Conservation (phyloP, 2,888 invertebrate species). For the Dione juno region DNA sequence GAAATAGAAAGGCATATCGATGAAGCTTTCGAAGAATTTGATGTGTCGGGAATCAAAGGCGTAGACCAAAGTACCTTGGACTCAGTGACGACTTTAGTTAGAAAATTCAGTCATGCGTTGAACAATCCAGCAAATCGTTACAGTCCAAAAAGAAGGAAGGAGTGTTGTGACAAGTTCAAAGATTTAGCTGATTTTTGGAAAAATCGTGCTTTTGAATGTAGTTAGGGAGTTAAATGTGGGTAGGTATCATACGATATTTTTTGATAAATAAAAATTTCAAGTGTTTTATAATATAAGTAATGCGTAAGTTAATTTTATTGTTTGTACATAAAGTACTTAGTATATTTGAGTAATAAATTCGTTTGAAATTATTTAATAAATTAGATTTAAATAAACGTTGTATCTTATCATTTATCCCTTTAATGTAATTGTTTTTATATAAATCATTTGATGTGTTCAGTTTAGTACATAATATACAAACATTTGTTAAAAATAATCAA, state of each 20-base stretch:
- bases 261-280: constrained; percentile 3
- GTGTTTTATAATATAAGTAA: neutral
- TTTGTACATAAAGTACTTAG: constrained; percentile 1
- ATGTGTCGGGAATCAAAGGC: constrained; percentile 53
- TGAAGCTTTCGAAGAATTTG: constrained; percentile 68
- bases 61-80: constrained; percentile 56
- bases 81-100: constrained; percentile 71
- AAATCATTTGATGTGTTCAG: neutral
- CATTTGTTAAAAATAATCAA: too few species aligned
- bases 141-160: constrained; percentile 60
- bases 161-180: constrained; percentile 66
- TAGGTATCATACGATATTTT: constrained; percentile 31
- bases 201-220: constrained; percentile 52
- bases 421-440: neutral
- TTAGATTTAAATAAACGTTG: neutral
- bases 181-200: constrained; percentile 74
- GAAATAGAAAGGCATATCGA: constrained; percentile 70
- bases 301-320: neutral
- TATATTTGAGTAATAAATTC: constrained; percentile 5
- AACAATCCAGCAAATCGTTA: constrained; percentile 59
- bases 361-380: constrained; percentile 11
- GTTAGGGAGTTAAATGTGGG: constrained; percentile 32
- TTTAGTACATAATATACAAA: too few species aligned
- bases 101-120: constrained; percentile 65
- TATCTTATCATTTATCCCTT: constrained; percentile 2